Evolutionary conservation across 2,797 vertebrate species (phyloP), one percentile per base, ranked within the genome.

Genomic region (Gallinago stenura): DNA sequence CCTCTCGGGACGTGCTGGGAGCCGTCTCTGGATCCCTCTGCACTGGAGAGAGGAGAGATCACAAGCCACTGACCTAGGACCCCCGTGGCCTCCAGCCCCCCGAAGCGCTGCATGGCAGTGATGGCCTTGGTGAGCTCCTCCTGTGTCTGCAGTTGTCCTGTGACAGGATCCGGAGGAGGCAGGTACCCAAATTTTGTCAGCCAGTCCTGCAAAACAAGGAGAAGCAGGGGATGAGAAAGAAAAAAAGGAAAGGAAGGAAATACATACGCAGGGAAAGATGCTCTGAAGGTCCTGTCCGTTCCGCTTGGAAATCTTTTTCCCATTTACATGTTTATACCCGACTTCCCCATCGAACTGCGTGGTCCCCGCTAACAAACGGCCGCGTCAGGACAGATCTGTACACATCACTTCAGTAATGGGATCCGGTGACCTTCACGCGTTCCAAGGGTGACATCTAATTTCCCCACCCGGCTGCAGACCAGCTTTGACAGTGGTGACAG

Each of bases 121-220:
- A 99, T 99, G 96, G 99, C 99, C 88, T 98, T 98, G 93, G 98
- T 98, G 90, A 99, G 97, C 28, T 99, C 98, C 97, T 99, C 99
- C 94, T 98, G 99, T 0, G 98, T 99, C 98, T 99, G 99, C 51
- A 99, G 98, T 89, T 98, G 99, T 51, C 99, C 99, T 0, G 98
- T 98, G 31, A 98, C 95, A 0, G 99, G 99, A 91, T 99, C 99
- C 0, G 98, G 97, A 1, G 99, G 98, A 3, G 99, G 99, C 91
- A 99, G 98, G 96, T 99, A 99, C 48, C 99, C 99, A 48, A 99
- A 99, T 93, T 98, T 99, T 61, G 98, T 99, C 97, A 99, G 98
- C 99, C 99, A 99, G 96, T 99, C 99, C 99, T 99, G 94, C 26
- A 31, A 80, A 87, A 90, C 28, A 70, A 66, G 76, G 68, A 30